Base-by-base conservation (phyloP, 2,888 invertebrate genomes). In the Hydropsyche betteni region DNA sequence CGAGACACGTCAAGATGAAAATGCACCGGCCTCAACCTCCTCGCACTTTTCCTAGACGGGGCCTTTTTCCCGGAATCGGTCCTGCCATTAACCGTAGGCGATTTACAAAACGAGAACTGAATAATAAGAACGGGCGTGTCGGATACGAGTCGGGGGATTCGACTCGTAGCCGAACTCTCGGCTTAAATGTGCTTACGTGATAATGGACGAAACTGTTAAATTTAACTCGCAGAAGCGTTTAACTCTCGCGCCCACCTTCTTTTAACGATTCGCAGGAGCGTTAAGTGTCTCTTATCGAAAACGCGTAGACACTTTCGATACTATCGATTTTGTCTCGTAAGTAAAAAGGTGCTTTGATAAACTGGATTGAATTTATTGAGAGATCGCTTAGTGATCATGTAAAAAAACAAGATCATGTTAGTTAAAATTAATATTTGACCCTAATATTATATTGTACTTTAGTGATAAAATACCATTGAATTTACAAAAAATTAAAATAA, bases 41-140 rank as follows among this genome's bases (percentile, higher is more conserved):
- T 8, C 7, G 10, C 44, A 44, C 44, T 44, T 44, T 44, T 44
- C 44, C 44, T 8, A 44, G 10, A 10, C 44, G 44, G 44, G 44
- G 44, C 44, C 44, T 44, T 44, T 44, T 44, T 10, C 3, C 44
- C 44, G 44, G 70, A 50, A 70, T 70, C 53, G 52, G 70, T 50
- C 34, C n/a, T 8, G 33, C 72, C 72, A 72, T 72, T 72, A 72
- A 58, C 50, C 53, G 53, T 53, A 70, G 70, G 70, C 70, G 52
- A 70, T 70, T 53, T 51, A 69, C 24, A 70, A 53, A 52, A 70
- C 70, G 70, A 34, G 70, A 70, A n/a, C 53, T 50, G 70, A 70
- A 70, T 70, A 70, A 70, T 70, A 70, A 36, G 36, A 53, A 70
- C 53, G 52, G 69, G 51, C 14, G 69, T 44, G 69, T 69, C 69